These are phyloP conservation scores for Diorhabda elongata DNA, from an alignment of 1,140 invertebrate species.

Conservation along the genomic window DNA sequence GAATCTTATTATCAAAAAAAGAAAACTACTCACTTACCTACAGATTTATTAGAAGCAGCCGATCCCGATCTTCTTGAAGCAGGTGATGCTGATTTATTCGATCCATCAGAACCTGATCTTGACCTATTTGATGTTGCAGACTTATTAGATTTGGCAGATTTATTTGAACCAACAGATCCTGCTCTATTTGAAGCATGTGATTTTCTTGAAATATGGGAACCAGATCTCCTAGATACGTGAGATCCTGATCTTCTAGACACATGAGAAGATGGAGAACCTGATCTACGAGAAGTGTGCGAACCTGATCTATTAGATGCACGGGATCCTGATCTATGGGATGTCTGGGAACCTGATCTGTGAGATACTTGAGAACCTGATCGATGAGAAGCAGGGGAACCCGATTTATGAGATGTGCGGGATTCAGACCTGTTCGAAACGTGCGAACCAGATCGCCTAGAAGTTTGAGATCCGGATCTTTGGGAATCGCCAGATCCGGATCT, in stretches of 20 bases:
- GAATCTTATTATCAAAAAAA: not conserved
- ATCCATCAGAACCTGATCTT: constrained; percentile 21
- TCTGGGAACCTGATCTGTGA: constrained; percentile 40
- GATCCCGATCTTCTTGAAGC: constrained; percentile 35
- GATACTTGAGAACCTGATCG: constrained; percentile 33
- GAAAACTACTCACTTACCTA: constrained; percentile 21
- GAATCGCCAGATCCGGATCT: constrained; percentile 17
- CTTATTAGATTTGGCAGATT: constrained; percentile 17
- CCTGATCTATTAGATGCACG: constrained; percentile 28
- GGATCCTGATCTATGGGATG: constrained; percentile 37
- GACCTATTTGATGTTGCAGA: constrained; percentile 26
- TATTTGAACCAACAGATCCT: constrained; percentile 42
- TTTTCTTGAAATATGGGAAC: constrained; percentile 28
- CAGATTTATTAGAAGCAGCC: constrained; percentile 43
- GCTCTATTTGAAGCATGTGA: constrained; percentile 31
- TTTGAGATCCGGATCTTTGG: constrained; percentile 35
- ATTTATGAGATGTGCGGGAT: constrained; percentile 26
- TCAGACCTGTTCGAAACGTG: constrained; percentile 32
- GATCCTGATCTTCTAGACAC: constrained; percentile 32
- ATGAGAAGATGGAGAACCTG: constrained; percentile 20
- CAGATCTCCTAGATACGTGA: constrained; percentile 34
- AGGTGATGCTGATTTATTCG: constrained; percentile 10
- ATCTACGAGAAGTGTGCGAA: constrained; percentile 39
- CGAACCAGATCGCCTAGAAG: constrained; percentile 33
- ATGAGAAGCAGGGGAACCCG: constrained; percentile 17